Evolutionary conservation across 2,888 invertebrate genomes (phyloP).

Genomic region (Psylliodes chrysocephalus): DNA sequence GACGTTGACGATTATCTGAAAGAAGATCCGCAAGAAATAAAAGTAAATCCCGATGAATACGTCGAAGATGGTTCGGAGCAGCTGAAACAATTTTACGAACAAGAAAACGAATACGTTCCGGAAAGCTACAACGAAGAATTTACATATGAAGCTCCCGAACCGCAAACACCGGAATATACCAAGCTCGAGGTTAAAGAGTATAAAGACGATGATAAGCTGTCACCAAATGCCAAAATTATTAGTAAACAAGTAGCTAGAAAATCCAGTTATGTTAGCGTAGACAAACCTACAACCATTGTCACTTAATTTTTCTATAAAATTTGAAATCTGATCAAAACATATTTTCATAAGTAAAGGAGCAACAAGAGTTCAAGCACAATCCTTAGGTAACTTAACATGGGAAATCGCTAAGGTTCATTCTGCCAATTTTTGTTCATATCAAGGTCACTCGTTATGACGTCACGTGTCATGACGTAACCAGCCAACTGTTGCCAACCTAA

Average conservation of each 20-base stretch:
- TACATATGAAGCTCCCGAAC: slow-evolving; percentile 11
- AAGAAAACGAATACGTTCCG: slow-evolving; percentile 15
- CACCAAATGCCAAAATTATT: slow-evolving; percentile 53
- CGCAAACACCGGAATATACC: slow-evolving; percentile 26
- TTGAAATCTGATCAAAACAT: background rate
- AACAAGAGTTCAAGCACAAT: too few species aligned
- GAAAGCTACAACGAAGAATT: slow-evolving; percentile 16
- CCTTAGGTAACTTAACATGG: too few species aligned
- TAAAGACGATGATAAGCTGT: slow-evolving; percentile 53
- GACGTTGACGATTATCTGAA: slow-evolving; percentile 12
- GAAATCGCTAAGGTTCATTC: too few species aligned
- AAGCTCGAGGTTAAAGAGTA: slow-evolving; percentile 48
- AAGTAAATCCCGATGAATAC: slow-evolving; percentile 16
- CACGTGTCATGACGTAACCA: background rate
- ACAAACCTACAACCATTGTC: slow-evolving; percentile 28
- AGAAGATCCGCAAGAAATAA: slow-evolving; percentile 13
- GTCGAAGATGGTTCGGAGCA: slow-evolving; percentile 15
- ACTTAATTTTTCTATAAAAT: background rate
- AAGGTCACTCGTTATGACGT: too few species aligned
- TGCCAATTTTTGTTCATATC: too few species aligned
- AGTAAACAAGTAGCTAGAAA: slow-evolving; percentile 48
- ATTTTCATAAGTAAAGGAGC: background rate
- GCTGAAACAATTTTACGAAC: slow-evolving; percentile 11
- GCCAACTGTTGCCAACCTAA: too few species aligned
- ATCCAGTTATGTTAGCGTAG: slow-evolving; percentile 41